Base-by-base conservation (phyloP, 2,797 vertebrate genomes). In the Zenarchopterus dispar region DNA sequence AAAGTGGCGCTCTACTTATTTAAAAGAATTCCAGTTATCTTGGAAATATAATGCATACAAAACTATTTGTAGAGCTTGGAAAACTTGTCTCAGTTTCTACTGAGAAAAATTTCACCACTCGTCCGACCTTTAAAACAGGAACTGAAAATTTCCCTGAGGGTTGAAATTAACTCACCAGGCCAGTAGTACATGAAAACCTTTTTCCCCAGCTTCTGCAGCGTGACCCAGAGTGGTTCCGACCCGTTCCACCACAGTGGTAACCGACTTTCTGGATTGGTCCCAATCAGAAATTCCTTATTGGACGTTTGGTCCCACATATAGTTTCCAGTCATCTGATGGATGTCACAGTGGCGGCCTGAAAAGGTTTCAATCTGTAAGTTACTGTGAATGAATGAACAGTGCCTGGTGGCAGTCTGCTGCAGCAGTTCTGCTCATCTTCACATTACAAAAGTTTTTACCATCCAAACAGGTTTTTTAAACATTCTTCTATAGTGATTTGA, bases 281-380 rank as follows among this genome's bases (percentile, higher is more conserved):
- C 97, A 1, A 98, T 97, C 73, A 96, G 73, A 43, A 99, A 99
- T 44, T 97, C 96, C 16, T 92, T 91, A 4, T 93, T 87, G 2
- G 89, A 88, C 23, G 22, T 76, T 70, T 93, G 84, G 53, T 98
- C 96, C 95, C 95, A 99, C 97, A 99, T 99, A 84, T 94, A 96
- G 89, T 99, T 99, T 48, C 97, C 97, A 1, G 47, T 96, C 93
- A 99, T 98, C 56, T 99, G 96, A 77, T 99, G 97, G 42, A 91
- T 83, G 15, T 98, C 95, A 43, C 95, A 95, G 60, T 97, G 92
- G 4, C 96, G 95, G 33, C 97, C 97, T 99, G 62, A 57, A 49
- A 22, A 51, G 4, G 28, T 28, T 28, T 28, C 28, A 3, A 1
- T 28, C 28, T 28, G 8, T 28, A 7, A 28, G 8, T n/a, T n/a